Percentiles rank a stretch among this genome's conserved stretches.
Conservation (phyloP, 2,113 vertebrate species). For the Globicephala melas region DNA sequence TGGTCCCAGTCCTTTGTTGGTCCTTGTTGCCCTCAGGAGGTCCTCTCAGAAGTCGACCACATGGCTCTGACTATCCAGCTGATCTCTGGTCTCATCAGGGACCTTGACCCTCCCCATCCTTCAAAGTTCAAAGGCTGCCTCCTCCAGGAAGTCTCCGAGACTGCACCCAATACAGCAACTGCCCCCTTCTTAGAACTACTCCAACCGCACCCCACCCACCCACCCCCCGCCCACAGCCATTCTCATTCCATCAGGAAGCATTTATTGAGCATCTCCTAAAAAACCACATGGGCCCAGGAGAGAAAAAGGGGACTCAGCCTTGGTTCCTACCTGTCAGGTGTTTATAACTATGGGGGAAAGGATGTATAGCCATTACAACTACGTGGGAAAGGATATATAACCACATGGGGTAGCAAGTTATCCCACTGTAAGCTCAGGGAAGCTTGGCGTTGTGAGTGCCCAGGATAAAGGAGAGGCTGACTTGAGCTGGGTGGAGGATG, state of each 20-base stretch:
- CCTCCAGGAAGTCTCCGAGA: conserved; percentile 19
- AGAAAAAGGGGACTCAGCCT: neutral
- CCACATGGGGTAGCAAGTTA: neutral
- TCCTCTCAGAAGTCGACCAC: neutral
- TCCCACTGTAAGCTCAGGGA: neutral
- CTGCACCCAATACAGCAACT: neutral
- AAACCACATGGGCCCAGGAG: neutral
- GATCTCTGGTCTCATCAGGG: neutral
- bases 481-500: neutral
- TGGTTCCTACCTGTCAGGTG: neutral
- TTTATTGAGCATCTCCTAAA: neutral
- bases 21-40: neutral
- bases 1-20: neutral
- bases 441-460: neutral
- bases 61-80: neutral
- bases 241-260: neutral
- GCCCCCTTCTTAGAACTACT: neutral
- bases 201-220: neutral
- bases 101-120: neutral
- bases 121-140: neutral
- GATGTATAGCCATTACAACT: neutral
- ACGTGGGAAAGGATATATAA: neutral
- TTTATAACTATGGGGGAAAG: neutral
- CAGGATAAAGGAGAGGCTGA: neutral
- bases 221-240: neutral